These are phyloP conservation scores for Hyla sarda DNA, from an alignment of 2,113 vertebrate species.

Conservation along the genomic window DNA sequence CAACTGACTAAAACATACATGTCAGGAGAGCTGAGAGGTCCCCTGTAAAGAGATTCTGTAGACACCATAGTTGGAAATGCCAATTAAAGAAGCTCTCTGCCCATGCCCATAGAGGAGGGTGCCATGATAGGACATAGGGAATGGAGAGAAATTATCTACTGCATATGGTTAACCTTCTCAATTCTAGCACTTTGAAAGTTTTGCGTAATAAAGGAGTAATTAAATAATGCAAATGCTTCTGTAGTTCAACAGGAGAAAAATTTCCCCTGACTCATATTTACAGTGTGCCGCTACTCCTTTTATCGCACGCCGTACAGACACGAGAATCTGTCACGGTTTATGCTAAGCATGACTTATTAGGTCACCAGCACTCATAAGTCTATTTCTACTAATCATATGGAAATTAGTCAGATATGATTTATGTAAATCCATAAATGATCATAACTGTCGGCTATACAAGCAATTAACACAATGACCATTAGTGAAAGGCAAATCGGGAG, in stretches of 20 bases:
- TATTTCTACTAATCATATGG: conserved; percentile 34
- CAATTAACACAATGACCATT: conserved; percentile 50
- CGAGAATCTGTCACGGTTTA: neutral
- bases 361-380: conserved; percentile 19
- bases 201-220: neutral
- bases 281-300: neutral
- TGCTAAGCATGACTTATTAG: conserved; percentile 38
- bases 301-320: conserved; percentile 18
- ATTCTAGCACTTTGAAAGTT: neutral
- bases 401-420: conserved; percentile 35
- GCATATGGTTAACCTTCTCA: neutral
- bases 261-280: neutral
- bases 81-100: too few species aligned
- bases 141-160: neutral
- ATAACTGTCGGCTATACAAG: conserved; percentile 42
- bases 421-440: conserved; percentile 38
- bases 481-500: conserved; percentile 29
- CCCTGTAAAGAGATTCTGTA: too few species aligned
- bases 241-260: neutral
- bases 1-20: too few species aligned
- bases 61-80: too few species aligned
- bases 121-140: neutral
- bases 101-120: too few species aligned
- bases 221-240: neutral
- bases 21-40: too few species aligned